Conservation (phyloP, 1,140 invertebrate genomes). For the Drosophila teissieri region DNA sequence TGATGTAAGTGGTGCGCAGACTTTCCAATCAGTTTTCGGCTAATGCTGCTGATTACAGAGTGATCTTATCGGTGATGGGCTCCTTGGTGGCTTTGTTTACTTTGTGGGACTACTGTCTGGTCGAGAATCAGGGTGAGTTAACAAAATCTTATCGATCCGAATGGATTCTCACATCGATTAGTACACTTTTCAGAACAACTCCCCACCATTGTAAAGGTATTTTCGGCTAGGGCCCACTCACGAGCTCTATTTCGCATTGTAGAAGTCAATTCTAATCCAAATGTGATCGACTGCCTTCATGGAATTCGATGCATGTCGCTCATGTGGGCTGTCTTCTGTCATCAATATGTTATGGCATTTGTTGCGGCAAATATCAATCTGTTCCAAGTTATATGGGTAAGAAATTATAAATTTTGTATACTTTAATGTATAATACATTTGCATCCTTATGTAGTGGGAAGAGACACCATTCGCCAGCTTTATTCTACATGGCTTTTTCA, state of each 20-base stretch:
- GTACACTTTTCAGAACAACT: conserved; percentile 29
- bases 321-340: conserved; percentile 88
- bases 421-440: no score
- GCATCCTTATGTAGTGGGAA: conserved; percentile 47
- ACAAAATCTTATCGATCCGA: not conserved
- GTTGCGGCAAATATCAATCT: conserved; percentile 63
- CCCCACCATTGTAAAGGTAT: conserved; percentile 35
- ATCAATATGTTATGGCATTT: conserved; percentile 81
- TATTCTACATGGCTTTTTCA: conserved; percentile 86
- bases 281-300: conserved; percentile 85
- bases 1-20: conserved; percentile 38
- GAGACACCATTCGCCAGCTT: conserved; percentile 86
- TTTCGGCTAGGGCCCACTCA: conserved; percentile 53
- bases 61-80: conserved; percentile 37
- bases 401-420: not conserved
- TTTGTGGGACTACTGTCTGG: conserved; percentile 53
- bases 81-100: conserved; percentile 27
- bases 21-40: not conserved
- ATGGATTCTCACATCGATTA: not conserved
- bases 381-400: conserved; percentile 7
- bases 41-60: conserved; percentile 13
- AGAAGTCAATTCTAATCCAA: conserved; percentile 32
- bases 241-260: conserved; percentile 42
- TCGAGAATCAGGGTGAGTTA: conserved; percentile 43
- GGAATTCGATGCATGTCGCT: conserved; percentile 87